phyloP scores from a whole-genome alignment of 2,888 invertebrate species.

The Agrochola circellaris region DNA sequence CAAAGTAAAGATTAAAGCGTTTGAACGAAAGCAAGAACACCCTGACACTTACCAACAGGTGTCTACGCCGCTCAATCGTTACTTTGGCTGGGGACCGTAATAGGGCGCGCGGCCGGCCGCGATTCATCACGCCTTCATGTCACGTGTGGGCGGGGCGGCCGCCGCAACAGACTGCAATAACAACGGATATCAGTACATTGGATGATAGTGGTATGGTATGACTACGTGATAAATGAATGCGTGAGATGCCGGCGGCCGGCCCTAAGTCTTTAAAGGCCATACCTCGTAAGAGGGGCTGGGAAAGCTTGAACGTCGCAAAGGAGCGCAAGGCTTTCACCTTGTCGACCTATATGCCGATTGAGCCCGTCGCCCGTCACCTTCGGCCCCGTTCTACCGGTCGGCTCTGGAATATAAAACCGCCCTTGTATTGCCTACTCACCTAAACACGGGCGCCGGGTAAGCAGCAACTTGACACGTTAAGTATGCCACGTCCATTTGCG shows the following conservation, averaged over 20 bases:
- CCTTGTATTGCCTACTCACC: constrained; percentile 90
- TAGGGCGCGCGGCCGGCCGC: constrained; percentile 88
- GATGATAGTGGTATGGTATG: constrained; percentile 80
- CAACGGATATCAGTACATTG: constrained; percentile 88
- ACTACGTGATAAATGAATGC: constrained; percentile 89
- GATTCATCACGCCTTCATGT: constrained; percentile 88
- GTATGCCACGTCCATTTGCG: constrained; percentile 88
- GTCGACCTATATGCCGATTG: constrained; percentile 89
- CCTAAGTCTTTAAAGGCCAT: constrained; percentile 78
- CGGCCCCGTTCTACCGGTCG: constrained; percentile 93
- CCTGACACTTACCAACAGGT: constrained; percentile 90
- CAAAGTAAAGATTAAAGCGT: constrained; percentile 90
- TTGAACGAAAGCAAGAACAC: constrained; percentile 89
- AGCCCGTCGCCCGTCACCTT: constrained; percentile 92
- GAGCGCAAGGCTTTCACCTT: constrained; percentile 90
- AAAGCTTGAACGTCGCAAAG: constrained; percentile 95
- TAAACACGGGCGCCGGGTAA: constrained; percentile 93
- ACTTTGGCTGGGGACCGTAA: constrained; percentile 87
- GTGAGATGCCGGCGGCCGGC: constrained; percentile 86
- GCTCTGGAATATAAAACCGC: constrained; percentile 90
- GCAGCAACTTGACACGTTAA: constrained; percentile 93
- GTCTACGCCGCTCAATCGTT: constrained; percentile 89
- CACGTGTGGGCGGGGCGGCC: constrained; percentile 84
- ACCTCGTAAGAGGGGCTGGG: constrained; percentile 95
- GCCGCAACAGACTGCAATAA: constrained; percentile 89